phyloP scores from a whole-genome alignment of 2,797 vertebrate species.

The Lateolabrax maculatus region DNA sequence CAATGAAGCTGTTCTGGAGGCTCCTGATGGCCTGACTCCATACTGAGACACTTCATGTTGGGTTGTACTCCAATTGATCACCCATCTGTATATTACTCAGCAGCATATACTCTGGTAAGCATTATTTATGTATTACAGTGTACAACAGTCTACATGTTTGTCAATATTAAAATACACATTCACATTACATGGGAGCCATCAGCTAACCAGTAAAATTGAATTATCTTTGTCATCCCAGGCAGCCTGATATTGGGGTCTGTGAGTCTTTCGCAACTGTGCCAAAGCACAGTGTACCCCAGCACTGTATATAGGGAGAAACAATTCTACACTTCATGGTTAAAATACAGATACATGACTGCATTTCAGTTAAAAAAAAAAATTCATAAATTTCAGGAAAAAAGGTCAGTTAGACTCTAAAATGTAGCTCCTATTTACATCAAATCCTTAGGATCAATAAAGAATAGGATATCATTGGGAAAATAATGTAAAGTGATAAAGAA shows the following conservation, averaged over 20 bases:
- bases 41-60: too few relatives aligned
- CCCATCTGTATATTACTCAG: slow-evolving; percentile 3
- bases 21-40: too few relatives aligned
- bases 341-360: neutral
- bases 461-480: neutral
- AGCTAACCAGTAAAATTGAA: neutral
- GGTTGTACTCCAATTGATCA: too few relatives aligned
- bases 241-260: neutral
- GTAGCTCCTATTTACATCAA: neutral
- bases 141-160: slow-evolving; percentile 4
- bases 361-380: too few relatives aligned
- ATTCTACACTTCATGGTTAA: neutral
- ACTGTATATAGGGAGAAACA: neutral
- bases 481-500: neutral
- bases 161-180: slow-evolving; percentile 11
- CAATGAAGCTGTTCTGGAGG: too few relatives aligned
- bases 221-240: neutral
- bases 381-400: neutral
- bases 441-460: slow-evolving; percentile 29
- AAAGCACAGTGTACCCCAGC: neutral
- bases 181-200: slow-evolving; percentile 11
- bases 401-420: neutral
- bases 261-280: neutral
- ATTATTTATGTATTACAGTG: slow-evolving; percentile 14
- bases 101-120: slow-evolving; percentile 19